phyloP scores from a whole-genome alignment of 2,888 invertebrate genomes.

The Chaetogeoica ovagalla region DNA sequence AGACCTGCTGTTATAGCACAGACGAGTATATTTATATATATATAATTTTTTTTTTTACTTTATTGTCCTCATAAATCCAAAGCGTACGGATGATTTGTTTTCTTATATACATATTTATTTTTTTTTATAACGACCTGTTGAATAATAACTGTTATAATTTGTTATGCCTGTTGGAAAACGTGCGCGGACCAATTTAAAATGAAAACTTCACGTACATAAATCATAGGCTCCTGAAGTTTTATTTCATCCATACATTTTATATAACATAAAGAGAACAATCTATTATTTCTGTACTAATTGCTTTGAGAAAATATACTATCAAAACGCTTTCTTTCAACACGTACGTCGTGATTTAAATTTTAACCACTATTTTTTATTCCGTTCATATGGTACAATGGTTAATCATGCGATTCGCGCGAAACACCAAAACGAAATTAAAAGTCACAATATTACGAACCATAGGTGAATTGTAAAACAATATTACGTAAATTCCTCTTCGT shows the following conservation, averaged over 20 bases:
- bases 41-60: conserved; percentile 8
- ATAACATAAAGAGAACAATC: neutral
- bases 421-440: too few species aligned
- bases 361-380: too few species aligned
- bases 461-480: too few species aligned
- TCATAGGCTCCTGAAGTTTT: neutral
- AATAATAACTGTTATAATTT: conserved; percentile 27
- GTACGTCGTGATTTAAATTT: neutral
- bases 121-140: neutral
- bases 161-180: neutral
- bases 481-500: too few species aligned
- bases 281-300: conserved; percentile 12
- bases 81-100: conserved; percentile 19
- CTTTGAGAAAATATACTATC: neutral
- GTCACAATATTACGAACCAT: too few species aligned
- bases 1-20: neutral
- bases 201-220: neutral
- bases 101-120: neutral
- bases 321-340: neutral
- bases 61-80: neutral
- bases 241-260: neutral
- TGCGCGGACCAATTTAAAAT: conserved; percentile 12
- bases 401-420: too few species aligned
- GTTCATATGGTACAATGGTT: too few species aligned
- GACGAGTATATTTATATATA: neutral